These are phyloP conservation scores for Ceyx cyanopectus DNA, from an alignment of 2,113 vertebrate species.

Conservation along the genomic window DNA sequence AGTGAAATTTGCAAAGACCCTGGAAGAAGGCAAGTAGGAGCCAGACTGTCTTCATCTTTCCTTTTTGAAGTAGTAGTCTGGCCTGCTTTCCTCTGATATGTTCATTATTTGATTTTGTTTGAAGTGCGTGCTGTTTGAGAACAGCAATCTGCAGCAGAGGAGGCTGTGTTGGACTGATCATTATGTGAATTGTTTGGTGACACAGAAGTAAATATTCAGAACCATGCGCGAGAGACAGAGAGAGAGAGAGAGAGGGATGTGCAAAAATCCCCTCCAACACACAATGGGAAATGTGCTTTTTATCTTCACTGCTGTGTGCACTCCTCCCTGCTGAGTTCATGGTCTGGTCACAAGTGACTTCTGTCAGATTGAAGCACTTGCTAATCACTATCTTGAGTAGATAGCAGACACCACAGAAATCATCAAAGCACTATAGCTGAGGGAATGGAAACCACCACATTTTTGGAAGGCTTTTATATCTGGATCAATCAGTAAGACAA, in stretches of 20 bases:
- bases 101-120: slow-evolving; percentile 64
- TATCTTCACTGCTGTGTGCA: slow-evolving; percentile 22
- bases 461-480: slow-evolving; percentile 47
- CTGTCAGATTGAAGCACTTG: slow-evolving; percentile 65
- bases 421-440: slow-evolving; percentile 54
- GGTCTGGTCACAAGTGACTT: slow-evolving; percentile 69
- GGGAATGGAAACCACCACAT: slow-evolving; percentile 35
- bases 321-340: slow-evolving; percentile 64
- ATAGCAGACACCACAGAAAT: slow-evolving; percentile 59
- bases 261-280: slow-evolving; percentile 24
- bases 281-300: slow-evolving; percentile 52
- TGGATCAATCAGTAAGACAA: slow-evolving; percentile 43
- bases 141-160: neutral
- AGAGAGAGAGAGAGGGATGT: slow-evolving; percentile 23
- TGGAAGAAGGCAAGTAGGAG: slow-evolving; percentile 92
- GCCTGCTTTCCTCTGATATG: slow-evolving; percentile 24
- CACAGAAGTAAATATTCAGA: slow-evolving; percentile 72
- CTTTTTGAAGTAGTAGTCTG: slow-evolving; percentile 52
- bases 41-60: slow-evolving; percentile 65
- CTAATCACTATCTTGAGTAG: slow-evolving; percentile 65
- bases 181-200: slow-evolving; percentile 68
- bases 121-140: slow-evolving; percentile 41
- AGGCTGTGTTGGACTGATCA: slow-evolving; percentile 34
- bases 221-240: neutral
- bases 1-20: slow-evolving; percentile 93